Conservation (phyloP, 2,113 vertebrate genomes). For the Mellivora capensis region DNA sequence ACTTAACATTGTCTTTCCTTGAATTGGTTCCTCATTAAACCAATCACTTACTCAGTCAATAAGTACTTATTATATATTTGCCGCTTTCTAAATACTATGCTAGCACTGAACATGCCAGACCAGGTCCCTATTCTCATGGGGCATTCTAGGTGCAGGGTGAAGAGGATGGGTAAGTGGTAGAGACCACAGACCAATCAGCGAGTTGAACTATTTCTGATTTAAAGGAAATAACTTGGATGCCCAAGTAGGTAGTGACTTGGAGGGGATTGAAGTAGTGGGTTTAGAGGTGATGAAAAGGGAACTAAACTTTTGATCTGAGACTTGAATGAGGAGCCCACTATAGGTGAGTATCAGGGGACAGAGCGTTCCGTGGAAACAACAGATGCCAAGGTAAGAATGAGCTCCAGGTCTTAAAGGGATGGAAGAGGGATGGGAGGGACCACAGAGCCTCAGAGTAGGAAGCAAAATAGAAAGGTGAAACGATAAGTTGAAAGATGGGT, state of each 20-base stretch:
- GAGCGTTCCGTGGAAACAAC: neutral
- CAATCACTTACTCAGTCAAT: neutral
- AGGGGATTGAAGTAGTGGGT: neutral
- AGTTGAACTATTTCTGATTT: neutral
- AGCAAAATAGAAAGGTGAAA: neutral
- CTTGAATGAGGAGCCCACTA: neutral
- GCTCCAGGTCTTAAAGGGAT: neutral
- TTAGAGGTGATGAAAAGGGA: neutral
- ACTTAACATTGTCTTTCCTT: neutral
- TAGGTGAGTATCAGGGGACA: neutral
- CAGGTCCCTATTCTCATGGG: neutral
- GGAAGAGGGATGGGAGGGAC: neutral
- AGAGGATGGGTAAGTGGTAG: accelerated
- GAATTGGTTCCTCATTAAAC: neutral
- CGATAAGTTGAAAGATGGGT: neutral
- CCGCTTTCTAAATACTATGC: neutral
- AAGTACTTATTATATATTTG: neutral
- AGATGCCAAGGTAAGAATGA: neutral
- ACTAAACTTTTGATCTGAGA: neutral
- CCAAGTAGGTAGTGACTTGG: neutral
- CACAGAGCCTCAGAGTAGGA: neutral
- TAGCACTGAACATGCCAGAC: neutral
- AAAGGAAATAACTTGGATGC: neutral
- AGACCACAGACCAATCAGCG: neutral
- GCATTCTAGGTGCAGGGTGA: neutral